These are phyloP conservation scores for Tipula vernalis DNA, from an alignment of 2,888 invertebrate genomes.

Conservation along the genomic window DNA sequence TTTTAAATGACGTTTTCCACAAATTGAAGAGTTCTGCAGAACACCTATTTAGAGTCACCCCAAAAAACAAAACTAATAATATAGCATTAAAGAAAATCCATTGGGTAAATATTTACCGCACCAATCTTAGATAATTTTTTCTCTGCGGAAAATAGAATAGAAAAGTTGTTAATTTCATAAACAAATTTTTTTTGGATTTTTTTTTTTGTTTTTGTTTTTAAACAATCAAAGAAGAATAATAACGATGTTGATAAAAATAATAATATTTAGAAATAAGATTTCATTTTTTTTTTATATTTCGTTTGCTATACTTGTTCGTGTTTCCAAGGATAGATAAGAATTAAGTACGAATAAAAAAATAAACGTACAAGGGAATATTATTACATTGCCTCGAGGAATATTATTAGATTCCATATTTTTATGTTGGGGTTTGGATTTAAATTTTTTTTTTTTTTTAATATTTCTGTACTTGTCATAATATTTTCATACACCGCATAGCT, in stretches of 20 bases:
- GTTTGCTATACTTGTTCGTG: neutral
- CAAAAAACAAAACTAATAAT: neutral
- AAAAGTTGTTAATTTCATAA: neutral
- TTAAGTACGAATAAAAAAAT: neutral
- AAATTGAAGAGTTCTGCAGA: too few species aligned
- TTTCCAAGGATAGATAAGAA: constrained; percentile 4
- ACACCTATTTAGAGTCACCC: neutral
- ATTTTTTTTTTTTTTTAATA: neutral
- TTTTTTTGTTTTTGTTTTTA: neutral
- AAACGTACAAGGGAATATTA: neutral
- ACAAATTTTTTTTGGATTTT: neutral
- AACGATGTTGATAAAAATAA: neutral
- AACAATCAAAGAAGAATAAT: neutral
- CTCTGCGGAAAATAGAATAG: neutral
- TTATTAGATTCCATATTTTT: neutral
- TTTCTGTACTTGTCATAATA: neutral
- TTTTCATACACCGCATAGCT: neutral
- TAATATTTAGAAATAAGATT: neutral
- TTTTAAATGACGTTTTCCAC: too few species aligned
- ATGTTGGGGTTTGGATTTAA: neutral
- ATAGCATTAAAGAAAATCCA: neutral
- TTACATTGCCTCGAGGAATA: neutral
- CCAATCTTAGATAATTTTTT: neutral
- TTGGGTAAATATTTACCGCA: neutral
- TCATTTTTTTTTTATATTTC: neutral